Percentiles rank a stretch among this genome's conserved stretches.
These are phyloP conservation scores for Boloria euphrosyne DNA, from an alignment of 2,888 invertebrate genomes.

Conservation along the genomic window DNA sequence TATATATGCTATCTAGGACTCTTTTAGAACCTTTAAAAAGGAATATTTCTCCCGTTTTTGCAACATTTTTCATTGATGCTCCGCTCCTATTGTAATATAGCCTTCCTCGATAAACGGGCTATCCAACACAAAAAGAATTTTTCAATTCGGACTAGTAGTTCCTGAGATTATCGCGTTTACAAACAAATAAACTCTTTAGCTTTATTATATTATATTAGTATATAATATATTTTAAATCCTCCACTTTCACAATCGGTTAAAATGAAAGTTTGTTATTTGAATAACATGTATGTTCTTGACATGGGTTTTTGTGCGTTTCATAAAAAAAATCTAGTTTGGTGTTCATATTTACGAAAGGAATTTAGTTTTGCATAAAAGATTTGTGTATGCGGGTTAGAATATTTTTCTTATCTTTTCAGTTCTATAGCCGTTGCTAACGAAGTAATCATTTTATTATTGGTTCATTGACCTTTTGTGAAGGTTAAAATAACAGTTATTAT, in stretches of 20 bases:
- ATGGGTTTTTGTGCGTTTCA: constrained; percentile 7
- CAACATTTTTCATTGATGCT: too few species aligned
- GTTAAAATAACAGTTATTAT: constrained; percentile 14
- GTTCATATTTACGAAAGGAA: constrained; percentile 7
- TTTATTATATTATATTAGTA: too few species aligned
- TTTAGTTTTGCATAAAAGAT: constrained; percentile 36
- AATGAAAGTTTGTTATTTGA: not conserved
- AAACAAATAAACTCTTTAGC: too few species aligned
- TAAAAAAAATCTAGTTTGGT: not conserved
- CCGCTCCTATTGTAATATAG: too few species aligned
- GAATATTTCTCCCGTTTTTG: too few species aligned
- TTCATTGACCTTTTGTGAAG: constrained; percentile 29
- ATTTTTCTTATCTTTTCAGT: constrained; percentile 5
- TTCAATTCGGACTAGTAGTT: too few species aligned
- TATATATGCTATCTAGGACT: too few species aligned
- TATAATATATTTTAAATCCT: not conserved
- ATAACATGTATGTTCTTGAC: not conserved
- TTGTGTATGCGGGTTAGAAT: constrained; percentile 37
- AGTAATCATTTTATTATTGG: constrained; percentile 2
- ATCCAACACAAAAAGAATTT: too few species aligned
- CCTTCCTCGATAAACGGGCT: too few species aligned
- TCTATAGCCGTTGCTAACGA: constrained; percentile 15
- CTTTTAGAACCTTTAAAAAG: too few species aligned
- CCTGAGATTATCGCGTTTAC: too few species aligned
- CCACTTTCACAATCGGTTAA: not conserved